phyloP scores from a whole-genome alignment of 2,113 vertebrate genomes.

The Talpa occidentalis region DNA sequence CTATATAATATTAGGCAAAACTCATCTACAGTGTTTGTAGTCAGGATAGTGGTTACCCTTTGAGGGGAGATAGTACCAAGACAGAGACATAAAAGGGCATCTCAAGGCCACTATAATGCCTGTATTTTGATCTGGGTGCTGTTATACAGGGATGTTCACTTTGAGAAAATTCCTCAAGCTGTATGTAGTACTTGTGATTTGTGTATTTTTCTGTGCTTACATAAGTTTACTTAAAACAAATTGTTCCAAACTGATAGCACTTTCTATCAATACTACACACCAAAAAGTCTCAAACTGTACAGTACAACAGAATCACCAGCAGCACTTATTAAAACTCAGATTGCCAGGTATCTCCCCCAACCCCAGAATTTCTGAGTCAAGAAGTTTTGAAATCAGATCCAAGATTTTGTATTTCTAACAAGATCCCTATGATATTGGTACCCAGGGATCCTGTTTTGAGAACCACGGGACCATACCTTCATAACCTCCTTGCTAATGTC shows the following conservation, averaged over 20 bases:
- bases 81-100: background rate
- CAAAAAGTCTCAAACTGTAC: conserved; percentile 6
- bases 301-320: background rate
- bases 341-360: background rate
- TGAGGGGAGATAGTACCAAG: background rate
- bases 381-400: background rate
- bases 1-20: background rate
- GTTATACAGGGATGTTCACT: background rate
- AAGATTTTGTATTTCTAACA: conserved; percentile 48
- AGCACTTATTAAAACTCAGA: background rate
- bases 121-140: background rate
- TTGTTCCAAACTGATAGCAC: background rate
- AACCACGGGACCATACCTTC: background rate
- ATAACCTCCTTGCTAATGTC: background rate
- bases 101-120: background rate
- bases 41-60: conserved; percentile 14
- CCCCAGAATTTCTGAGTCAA: conserved; percentile 20
- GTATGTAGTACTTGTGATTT: background rate
- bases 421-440: background rate
- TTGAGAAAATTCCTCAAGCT: background rate
- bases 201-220: conserved; percentile 5
- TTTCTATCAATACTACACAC: no score
- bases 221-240: conserved; percentile 13
- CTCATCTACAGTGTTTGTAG: background rate
- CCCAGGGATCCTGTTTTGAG: background rate